Evolutionary conservation across 2,888 invertebrate genomes (phyloP), one percentile per base, ranked within the genome.

Genomic region (Diachrysia chrysitis): DNA sequence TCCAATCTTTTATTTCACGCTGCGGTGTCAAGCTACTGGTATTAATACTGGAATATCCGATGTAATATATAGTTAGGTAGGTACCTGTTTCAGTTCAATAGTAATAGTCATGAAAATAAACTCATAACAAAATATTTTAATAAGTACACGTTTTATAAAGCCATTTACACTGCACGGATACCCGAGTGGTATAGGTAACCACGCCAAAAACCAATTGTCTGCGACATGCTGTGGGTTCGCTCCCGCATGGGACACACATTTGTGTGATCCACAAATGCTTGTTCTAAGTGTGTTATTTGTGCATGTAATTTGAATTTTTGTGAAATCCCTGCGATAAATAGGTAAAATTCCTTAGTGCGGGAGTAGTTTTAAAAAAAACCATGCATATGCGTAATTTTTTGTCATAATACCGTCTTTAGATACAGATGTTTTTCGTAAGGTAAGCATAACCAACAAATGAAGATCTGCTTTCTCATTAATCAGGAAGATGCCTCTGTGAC

Each of bases 1-100:
- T 55, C 0, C n/a, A 53, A 32, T 71, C 66, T 58, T 71, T 67
- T 59, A 62, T 64, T 71, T 46, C n/a, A 42, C 54, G n/a, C 32
- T 17, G 32, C 35, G 35, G 25, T 63, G 54, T 51, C 48, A 51
- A 61, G 48, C 16, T 25, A 23, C 54, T 25, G 21, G 37, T 29
- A 23, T 42, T n/a, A 29, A 37, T 57, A 29, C 14, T 54, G 4
- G 42, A 42, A 42, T 42, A 42, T 42, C n/a, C 42, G n/a, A 42
- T 42, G 42, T 42, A n/a, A 42, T 42, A 16, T 14, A 37, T 37
- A 16, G 14, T 0, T 37, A 42, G 7, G n/a, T n/a, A 7, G 5
- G 6, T 25, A 25, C 9, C 6, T 4, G n/a, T n/a, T 5, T 16
- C n/a, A 42, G n/a, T 42, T n/a, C 42, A 42, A n/a, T 42, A 42